Evolutionary conservation across 2,888 invertebrate species (phyloP), one percentile per base, ranked within the genome.

Genomic region (Mylabris sibirica): DNA sequence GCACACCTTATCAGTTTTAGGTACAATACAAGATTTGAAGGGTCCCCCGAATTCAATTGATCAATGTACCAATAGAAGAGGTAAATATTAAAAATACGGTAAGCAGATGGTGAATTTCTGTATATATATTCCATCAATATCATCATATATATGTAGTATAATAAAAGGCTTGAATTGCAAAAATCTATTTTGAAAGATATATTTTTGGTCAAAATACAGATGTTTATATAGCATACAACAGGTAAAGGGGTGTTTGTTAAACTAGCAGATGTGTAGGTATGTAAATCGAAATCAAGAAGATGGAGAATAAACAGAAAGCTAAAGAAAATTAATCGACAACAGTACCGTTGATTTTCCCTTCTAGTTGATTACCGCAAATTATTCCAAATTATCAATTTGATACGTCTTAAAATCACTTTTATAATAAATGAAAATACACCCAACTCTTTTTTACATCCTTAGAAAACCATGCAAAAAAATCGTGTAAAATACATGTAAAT

Each of bases 1-100:
- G 75, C 77, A 71, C 68, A 71, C 68, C 75, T 78, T 78, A 78
- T 78, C 77, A 76, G 72, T 65, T 69, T 30, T 74, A 74, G 73
- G 6, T 57, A 57, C 26, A 57, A 57, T 72, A 72, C 71, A 71
- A n/a, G n/a, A 70, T 65, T 70, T 66, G 69, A 72, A 76, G 73
- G 75, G 77, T n/a, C n/a, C 20, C 53, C 49, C 11, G 22, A 57
- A 26, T 26, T 57, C 57, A 57, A 57, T 57, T 57, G 57, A 57
- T 26, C 17, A 26, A 57, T 57, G 6, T 57, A 24, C n/a, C n/a
- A n/a, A n/a, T n/a, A 20, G 6, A 53, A 57, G 57, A 57, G 57
- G 57, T 57, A 57, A 57, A 57, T 24, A 57, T 57, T 57, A 57
- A 26, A 57, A 12, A 26, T 26, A 12, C 12, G 1, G 17, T 49